phyloP scores from a whole-genome alignment of 2,888 invertebrate genomes.

The Melanotus villosus region DNA sequence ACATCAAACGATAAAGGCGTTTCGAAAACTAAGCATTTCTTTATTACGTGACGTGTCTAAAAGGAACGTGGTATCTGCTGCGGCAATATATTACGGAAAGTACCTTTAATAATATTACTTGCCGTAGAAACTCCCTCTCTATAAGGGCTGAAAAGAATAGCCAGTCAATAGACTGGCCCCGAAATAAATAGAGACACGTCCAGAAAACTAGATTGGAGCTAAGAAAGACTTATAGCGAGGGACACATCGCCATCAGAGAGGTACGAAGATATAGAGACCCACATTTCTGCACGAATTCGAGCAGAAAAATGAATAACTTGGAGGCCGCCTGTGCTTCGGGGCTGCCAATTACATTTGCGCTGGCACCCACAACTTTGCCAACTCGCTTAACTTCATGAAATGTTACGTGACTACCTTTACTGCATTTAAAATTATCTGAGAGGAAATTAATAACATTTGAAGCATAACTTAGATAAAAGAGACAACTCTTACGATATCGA shows the following conservation, averaged over 20 bases:
- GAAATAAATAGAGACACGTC: slow-evolving; percentile 62
- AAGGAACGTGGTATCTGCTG: slow-evolving; percentile 14
- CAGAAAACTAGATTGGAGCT: slow-evolving; percentile 59
- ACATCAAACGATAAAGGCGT: too few relatives aligned
- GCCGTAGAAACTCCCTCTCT: slow-evolving; percentile 38
- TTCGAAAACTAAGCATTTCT: not conserved
- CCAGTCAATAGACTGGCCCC: slow-evolving; percentile 55
- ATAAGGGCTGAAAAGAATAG: slow-evolving; percentile 45
- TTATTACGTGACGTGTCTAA: not conserved
- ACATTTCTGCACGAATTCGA: slow-evolving; percentile 21
- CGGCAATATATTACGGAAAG: slow-evolving; percentile 39
- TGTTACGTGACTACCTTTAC: slow-evolving; percentile 15
- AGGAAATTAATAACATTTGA: slow-evolving; percentile 2
- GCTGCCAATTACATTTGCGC: slow-evolving; percentile 31
- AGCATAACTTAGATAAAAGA: not conserved
- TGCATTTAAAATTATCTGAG: slow-evolving; percentile 2
- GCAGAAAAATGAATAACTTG: slow-evolving; percentile 33
- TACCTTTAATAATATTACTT: slow-evolving; percentile 50
- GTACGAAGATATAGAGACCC: slow-evolving; percentile 3
- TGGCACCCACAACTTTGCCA: slow-evolving; percentile 8
- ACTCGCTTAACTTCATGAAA: slow-evolving; percentile 26
- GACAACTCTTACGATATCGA: too few relatives aligned
- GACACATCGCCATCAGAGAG: slow-evolving; percentile 11
- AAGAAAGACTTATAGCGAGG: slow-evolving; percentile 56
- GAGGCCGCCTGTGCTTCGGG: too few relatives aligned